These are phyloP conservation scores for Eublepharis macularius DNA, from an alignment of 2,113 vertebrate species.

Conservation along the genomic window DNA sequence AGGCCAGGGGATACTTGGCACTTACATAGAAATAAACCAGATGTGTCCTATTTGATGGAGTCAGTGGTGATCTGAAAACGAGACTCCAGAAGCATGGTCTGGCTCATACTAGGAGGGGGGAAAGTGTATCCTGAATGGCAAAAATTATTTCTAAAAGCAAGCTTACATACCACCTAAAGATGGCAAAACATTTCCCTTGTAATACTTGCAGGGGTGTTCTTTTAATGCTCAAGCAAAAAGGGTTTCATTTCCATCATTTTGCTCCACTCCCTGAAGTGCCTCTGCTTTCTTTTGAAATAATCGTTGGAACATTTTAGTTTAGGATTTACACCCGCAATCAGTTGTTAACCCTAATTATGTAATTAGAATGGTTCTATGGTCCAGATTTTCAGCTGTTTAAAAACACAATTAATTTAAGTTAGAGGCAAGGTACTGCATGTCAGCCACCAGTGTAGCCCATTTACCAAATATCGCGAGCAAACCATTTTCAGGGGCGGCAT, in stretches of 20 bases:
- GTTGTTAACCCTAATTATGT: not conserved
- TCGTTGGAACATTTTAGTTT: not conserved
- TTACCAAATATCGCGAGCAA: not conserved
- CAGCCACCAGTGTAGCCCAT: not conserved
- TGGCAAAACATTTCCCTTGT: not conserved
- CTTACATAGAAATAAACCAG: not conserved
- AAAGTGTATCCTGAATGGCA: not conserved
- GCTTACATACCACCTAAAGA: not conserved
- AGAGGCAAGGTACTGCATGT: not conserved
- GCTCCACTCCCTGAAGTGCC: not conserved
- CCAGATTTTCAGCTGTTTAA: not conserved
- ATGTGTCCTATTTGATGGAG: conserved; percentile 8
- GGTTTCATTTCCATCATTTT: not conserved
- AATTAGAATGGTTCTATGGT: not conserved
- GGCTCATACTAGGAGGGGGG: not conserved
- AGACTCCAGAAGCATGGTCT: not conserved
- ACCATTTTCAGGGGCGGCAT: too few species aligned
- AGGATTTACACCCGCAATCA: not conserved
- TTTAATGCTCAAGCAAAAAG: too few species aligned
- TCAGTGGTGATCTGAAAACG: conserved; percentile 4
- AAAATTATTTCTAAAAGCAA: not conserved
- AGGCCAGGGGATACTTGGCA: not conserved
- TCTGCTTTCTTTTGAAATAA: not conserved
- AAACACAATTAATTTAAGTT: not conserved
- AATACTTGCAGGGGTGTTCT: not conserved